Evolutionary conservation across 2,888 invertebrate species (phyloP), one percentile per base, ranked within the genome.

Genomic region (Unio delphinus): DNA sequence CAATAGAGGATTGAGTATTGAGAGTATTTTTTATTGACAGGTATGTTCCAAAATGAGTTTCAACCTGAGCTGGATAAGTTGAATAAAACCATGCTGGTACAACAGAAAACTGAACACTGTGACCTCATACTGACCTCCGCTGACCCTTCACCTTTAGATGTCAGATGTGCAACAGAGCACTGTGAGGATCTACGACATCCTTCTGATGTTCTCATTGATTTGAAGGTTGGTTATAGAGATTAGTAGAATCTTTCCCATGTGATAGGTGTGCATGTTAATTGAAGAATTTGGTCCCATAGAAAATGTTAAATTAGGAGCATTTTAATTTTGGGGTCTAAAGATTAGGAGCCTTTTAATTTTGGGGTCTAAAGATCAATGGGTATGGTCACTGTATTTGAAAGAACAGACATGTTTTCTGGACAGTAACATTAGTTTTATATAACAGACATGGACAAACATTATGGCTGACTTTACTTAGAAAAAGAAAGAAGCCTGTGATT

Each of bases 11-110:
- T 45, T 15, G 45, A 45, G 11, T 34, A 1, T 34, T 34, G 34
- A 34, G 34, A 30, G 7, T 7, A 34, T 8, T 34, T 15, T 45
- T 1, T 45, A 45, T n/a, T 69, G 68, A 28, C 68, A 83, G 83
- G 72, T 17, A 83, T 83, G 81, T 81, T 78, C 64, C 77, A 80
- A 61, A 74, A 70, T 54, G 83, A 83, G 55, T 64, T 83, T 20
- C 65, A 69, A 54, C 66, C 78, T 17, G 83, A 83, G 54, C 62
- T 78, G 30, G 81, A 83, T 34, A 80, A 79, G 54, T 55, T 79
- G 17, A 64, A 70, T 20, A 81, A 75, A 64, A 64, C 28, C 1
- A 58, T 66, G 11, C 28, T 66, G 18, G 26, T 67, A 26, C 65
- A 56, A 55, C 67, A 70, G 23, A 55, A 30, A 20, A 18, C 55